A percentile compares a stretch with the other conserved stretches of the same genome.
Conservation (phyloP, 1,140 invertebrate species). For the Cotesia chilonis region DNA sequence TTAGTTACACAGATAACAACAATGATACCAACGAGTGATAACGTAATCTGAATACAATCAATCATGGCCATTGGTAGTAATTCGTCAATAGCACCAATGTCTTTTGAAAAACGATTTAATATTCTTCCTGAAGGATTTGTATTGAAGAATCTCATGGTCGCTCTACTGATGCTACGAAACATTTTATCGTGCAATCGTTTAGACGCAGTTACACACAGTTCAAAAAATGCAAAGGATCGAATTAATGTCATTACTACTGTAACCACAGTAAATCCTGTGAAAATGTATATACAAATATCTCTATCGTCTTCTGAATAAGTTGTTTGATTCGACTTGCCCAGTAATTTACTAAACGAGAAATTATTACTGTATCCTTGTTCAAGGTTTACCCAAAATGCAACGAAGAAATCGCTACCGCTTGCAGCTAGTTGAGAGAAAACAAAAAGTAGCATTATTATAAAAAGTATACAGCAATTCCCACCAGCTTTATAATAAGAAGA, state of each 20-base stretch:
- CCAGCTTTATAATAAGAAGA: conserved; percentile 74
- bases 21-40: conserved; percentile 73
- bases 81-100: conserved; percentile 85
- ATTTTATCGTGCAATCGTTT: conserved; percentile 80
- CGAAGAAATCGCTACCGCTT: conserved; percentile 79
- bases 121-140: conserved; percentile 75
- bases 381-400: conserved; percentile 74
- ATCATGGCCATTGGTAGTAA: conserved; percentile 70
- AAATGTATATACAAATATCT: conserved; percentile 69
- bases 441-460: conserved; percentile 70
- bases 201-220: conserved; percentile 81
- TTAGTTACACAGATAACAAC: conserved; percentile 71
- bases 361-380: conserved; percentile 60
- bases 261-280: conserved; percentile 65
- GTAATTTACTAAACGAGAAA: neutral
- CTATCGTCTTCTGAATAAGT: conserved; percentile 37
- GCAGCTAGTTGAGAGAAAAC: conserved; percentile 74
- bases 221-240: conserved; percentile 78
- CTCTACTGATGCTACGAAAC: conserved; percentile 81
- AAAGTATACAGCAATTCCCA: conserved; percentile 69
- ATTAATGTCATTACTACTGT: conserved; percentile 69
- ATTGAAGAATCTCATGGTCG: conserved; percentile 90
- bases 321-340: neutral
- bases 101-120: conserved; percentile 81
- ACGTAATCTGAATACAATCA: conserved; percentile 66